Percentiles rank a stretch among this genome's conserved stretches.
These are phyloP conservation scores for Anguilla rostrata DNA, from an alignment of 2,113 vertebrate genomes.

Conservation along the genomic window DNA sequence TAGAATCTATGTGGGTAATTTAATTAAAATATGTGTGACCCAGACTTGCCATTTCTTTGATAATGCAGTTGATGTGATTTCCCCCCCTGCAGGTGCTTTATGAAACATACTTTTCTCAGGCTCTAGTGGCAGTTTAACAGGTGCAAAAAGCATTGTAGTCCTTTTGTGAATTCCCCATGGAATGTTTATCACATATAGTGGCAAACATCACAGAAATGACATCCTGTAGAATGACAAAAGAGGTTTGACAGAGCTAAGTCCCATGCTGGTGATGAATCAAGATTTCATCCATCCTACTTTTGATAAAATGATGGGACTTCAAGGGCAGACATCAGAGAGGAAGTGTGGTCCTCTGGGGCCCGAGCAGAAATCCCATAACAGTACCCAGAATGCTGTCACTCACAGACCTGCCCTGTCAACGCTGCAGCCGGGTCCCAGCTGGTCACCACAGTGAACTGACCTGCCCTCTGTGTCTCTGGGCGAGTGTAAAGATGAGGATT, in stretches of 20 bases:
- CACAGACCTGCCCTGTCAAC: slow-evolving; percentile 11
- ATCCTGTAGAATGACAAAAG: neutral
- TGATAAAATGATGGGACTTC: neutral
- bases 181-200: no score
- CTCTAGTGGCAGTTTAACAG: no score
- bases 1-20: no score
- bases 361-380: neutral
- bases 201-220: neutral
- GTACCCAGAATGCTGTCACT: slow-evolving; percentile 1
- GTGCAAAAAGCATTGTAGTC: no score
- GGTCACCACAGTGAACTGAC: neutral
- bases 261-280: neutral
- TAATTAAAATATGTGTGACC: no score
- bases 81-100: no score
- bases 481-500: neutral
- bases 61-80: no score
- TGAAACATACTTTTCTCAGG: no score
- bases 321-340: neutral
- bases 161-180: no score
- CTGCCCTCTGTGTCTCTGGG: neutral
- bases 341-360: neutral
- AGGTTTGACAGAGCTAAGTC: neutral
- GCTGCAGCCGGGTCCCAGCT: neutral
- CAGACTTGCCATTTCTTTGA: no score
- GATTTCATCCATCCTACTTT: neutral